Evolutionary conservation across 2,113 vertebrate species (phyloP).

Genomic region (Lophochroa leadbeateri): DNA sequence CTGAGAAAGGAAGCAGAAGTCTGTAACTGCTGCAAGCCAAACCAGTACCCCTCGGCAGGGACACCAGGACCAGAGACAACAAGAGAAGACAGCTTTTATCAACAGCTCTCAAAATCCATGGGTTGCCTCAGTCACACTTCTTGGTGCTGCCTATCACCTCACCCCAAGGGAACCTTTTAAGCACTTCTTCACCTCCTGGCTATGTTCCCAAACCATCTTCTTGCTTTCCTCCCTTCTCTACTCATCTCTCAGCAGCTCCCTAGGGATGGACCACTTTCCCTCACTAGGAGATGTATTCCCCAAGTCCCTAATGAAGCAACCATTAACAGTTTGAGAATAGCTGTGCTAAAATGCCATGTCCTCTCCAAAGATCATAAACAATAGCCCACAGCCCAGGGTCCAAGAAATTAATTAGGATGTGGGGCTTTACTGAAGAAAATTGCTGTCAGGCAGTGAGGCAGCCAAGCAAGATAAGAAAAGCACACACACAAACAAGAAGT

Average conservation of each 20-base stretch:
- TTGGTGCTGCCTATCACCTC: not conserved
- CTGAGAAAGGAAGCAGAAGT: not conserved
- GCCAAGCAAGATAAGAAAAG: not conserved
- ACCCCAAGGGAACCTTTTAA: not conserved
- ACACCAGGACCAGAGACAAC: not conserved
- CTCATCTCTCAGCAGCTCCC: not conserved
- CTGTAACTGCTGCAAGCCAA: not conserved
- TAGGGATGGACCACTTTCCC: not conserved
- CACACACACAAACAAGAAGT: not conserved
- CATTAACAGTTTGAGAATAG: not conserved
- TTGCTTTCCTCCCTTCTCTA: not conserved
- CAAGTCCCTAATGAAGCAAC: not conserved
- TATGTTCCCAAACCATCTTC: not conserved
- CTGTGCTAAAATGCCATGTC: not conserved
- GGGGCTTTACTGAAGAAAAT: not conserved
- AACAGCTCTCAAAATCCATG: not conserved
- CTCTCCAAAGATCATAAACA: not conserved
- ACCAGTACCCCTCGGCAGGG: not conserved
- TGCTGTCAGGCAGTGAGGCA: not conserved
- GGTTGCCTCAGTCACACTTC: not conserved
- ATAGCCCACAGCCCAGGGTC: not conserved
- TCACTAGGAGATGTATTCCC: not conserved
- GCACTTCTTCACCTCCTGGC: not conserved
- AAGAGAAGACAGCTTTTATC: not conserved
- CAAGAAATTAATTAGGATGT: not conserved